Percentiles rank a stretch among this genome's conserved stretches.
Conservation (phyloP, 1,140 invertebrate genomes). For the Drosophila carrolli region DNA sequence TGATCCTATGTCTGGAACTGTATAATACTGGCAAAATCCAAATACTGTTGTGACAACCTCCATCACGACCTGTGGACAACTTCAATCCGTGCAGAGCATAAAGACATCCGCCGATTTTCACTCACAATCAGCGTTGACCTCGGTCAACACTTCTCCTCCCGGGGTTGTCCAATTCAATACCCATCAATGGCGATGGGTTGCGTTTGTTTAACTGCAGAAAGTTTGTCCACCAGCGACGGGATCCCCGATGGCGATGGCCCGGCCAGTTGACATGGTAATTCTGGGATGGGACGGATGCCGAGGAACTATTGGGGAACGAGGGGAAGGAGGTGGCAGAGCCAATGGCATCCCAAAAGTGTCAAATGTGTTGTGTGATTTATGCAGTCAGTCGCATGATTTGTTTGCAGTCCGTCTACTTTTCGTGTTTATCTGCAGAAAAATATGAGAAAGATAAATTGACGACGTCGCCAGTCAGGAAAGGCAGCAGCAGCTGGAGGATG, state of each 20-base stretch:
- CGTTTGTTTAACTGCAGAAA: conserved; percentile 57
- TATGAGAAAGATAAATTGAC: conserved; percentile 83
- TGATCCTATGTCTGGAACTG: too few relatives aligned
- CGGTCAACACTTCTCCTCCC: conserved; percentile 24
- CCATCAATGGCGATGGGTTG: conserved; percentile 60
- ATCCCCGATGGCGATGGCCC: conserved; percentile 1
- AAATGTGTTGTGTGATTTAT: conserved; percentile 83
- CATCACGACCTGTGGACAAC: background rate
- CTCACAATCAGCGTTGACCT: conserved; percentile 57
- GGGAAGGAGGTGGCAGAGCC: conserved; percentile 14
- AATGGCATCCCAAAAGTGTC: conserved; percentile 81
- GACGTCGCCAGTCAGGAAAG: conserved; percentile 28
- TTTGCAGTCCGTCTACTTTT: conserved; percentile 81
- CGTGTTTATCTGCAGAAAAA: conserved; percentile 80
- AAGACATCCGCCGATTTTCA: conserved; percentile 26
- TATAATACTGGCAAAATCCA: background rate
- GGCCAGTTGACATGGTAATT: conserved; percentile 43
- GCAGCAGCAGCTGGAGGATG: conserved; percentile 31
- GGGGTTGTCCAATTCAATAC: conserved; percentile 44
- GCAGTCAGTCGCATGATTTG: conserved; percentile 83
- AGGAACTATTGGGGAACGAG: background rate
- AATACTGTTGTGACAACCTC: background rate
- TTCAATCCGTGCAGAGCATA: conserved; percentile 12
- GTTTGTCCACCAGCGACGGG: conserved; percentile 39
- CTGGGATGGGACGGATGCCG: conserved; percentile 11